Evolutionary conservation across 1,140 invertebrate species (phyloP).

Genomic region (Lineus longissimus): DNA sequence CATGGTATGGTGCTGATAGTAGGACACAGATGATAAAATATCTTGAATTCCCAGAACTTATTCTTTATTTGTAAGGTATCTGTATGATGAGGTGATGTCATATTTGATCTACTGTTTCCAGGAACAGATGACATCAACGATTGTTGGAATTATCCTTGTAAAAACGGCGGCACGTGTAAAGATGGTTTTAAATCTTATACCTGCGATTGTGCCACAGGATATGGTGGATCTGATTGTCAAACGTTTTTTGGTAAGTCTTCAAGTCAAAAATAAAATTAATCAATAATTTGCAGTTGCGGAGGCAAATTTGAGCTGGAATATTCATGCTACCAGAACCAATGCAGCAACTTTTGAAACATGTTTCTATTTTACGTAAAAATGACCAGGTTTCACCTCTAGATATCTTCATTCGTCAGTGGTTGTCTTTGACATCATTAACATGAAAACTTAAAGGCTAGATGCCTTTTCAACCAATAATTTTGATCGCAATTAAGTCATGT

Average conservation of each 20-base stretch:
- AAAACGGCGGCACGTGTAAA: slow-evolving; percentile 42
- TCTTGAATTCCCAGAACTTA: too few relatives aligned
- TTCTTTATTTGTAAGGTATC: too few relatives aligned
- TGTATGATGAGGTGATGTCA: too few relatives aligned
- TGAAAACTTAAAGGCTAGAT: too few relatives aligned
- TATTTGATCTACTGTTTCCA: slow-evolving; percentile 1
- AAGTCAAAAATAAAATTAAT: neutral
- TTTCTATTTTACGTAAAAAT: neutral
- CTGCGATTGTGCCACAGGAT: slow-evolving; percentile 58
- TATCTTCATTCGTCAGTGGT: too few relatives aligned
- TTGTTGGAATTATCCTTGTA: slow-evolving; percentile 27
- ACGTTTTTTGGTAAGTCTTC: neutral
- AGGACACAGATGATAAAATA: too few relatives aligned
- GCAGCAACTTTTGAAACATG: neutral
- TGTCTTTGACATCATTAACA: too few relatives aligned
- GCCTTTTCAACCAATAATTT: too few relatives aligned
- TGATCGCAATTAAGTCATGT: too few relatives aligned
- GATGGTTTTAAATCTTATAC: slow-evolving; percentile 24
- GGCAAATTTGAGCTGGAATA: neutral
- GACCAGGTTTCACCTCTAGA: too few relatives aligned
- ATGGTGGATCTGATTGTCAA: slow-evolving; percentile 24
- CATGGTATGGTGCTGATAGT: too few relatives aligned
- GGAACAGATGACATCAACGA: neutral
- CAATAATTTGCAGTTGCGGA: neutral
- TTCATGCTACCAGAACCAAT: neutral